phyloP scores from a whole-genome alignment of 2,113 vertebrate genomes.

The Microcebus tavaratra region DNA sequence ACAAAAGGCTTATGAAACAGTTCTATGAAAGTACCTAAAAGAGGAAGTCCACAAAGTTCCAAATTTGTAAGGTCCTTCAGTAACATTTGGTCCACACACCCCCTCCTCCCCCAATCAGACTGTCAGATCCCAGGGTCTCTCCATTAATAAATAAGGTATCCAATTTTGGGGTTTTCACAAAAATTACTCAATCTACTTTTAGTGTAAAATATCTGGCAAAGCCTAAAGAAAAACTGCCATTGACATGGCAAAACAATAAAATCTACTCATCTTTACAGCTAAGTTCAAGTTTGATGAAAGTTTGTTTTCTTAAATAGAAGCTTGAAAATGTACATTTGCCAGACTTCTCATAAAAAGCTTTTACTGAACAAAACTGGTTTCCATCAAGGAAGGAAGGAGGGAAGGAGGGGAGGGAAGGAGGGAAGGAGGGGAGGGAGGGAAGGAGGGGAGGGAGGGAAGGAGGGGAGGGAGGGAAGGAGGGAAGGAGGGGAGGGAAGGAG shows the following conservation, averaged over 20 bases:
- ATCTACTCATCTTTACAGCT: slow-evolving; percentile 37
- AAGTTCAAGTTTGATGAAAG: slow-evolving; percentile 40
- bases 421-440: too few relatives aligned
- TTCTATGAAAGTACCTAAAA: not conserved
- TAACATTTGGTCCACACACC: not conserved
- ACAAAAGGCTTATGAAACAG: not conserved
- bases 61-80: not conserved
- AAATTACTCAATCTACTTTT: not conserved
- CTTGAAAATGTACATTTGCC: slow-evolving; percentile 40
- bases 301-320: slow-evolving; percentile 42
- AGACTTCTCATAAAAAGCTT: slow-evolving; percentile 52
- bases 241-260: slow-evolving; percentile 35
- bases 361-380: slow-evolving; percentile 41
- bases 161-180: not conserved
- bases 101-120: not conserved
- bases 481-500: too few relatives aligned
- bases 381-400: not conserved
- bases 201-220: not conserved
- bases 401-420: too few relatives aligned
- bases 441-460: accelerated
- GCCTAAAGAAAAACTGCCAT: not conserved
- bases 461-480: too few relatives aligned
- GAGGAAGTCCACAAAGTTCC: not conserved
- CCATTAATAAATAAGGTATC: not conserved
- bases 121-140: not conserved